phyloP scores from a whole-genome alignment of 2,113 vertebrate species.

The Cisticola juncidis region DNA sequence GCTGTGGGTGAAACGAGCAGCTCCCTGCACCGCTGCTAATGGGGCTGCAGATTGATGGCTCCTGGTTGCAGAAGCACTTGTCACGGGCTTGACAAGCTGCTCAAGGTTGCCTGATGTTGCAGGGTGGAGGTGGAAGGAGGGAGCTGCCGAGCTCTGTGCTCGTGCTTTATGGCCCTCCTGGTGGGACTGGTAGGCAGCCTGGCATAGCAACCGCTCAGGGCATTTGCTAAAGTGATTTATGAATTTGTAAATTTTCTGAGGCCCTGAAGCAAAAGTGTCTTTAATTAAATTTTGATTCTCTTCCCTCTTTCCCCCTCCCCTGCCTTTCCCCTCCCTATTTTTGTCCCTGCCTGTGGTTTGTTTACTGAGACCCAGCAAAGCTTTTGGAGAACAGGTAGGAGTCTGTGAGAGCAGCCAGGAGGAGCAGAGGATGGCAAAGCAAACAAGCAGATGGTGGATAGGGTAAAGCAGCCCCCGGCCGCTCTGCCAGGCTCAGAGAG shows the following conservation, averaged over 20 bases:
- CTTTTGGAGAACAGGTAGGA: slow-evolving; percentile 49
- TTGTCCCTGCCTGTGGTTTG: slow-evolving; percentile 1
- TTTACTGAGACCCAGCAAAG: slow-evolving; percentile 28
- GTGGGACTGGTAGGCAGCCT: slow-evolving; percentile 23
- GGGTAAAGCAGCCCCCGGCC: background rate
- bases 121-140: background rate
- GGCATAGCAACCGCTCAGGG: background rate
- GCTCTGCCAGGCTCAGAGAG: background rate
- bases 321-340: background rate
- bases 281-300: slow-evolving; percentile 65
- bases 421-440: slow-evolving; percentile 41
- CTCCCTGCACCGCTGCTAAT: background rate
- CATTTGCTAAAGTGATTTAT: slow-evolving; percentile 59
- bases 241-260: slow-evolving; percentile 57
- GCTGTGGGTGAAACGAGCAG: background rate
- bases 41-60: slow-evolving; percentile 11
- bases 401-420: slow-evolving; percentile 1
- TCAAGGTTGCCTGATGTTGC: slow-evolving; percentile 35
- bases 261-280: slow-evolving; percentile 47
- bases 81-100: slow-evolving; percentile 2
- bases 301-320: background rate
- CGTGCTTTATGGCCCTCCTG: background rate
- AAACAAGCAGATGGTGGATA: slow-evolving; percentile 42
- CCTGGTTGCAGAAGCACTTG: slow-evolving; percentile 30
- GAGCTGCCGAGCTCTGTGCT: background rate